Evolutionary conservation across 2,113 vertebrate species (phyloP).

Genomic region (Campylomormyrus tamandua): DNA sequence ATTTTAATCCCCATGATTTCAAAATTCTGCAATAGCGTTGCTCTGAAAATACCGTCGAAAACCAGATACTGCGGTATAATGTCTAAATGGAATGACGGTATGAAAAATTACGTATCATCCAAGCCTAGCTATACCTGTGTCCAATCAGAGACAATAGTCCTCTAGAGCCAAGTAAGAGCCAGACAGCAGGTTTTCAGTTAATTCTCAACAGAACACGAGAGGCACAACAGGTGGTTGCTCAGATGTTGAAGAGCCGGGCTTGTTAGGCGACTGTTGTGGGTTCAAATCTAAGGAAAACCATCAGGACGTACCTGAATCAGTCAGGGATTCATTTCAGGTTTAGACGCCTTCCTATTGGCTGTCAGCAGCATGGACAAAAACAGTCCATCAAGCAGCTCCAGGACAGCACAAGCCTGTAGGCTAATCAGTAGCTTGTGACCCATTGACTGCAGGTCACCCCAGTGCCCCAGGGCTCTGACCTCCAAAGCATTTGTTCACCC

Average conservation of each 20-base stretch:
- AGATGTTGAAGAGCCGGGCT: not conserved
- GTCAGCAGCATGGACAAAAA: not conserved
- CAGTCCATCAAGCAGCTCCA: not conserved
- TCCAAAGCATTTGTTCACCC: not conserved
- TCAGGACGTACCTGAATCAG: not conserved
- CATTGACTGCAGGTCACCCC: not conserved
- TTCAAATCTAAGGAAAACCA: not conserved
- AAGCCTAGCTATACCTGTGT: not conserved
- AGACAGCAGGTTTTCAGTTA: not conserved
- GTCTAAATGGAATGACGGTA: not conserved
- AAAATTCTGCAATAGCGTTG: not conserved
- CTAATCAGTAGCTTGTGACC: not conserved
- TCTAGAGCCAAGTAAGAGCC: not conserved
- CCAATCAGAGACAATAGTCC: not conserved
- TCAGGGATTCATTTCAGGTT: not conserved
- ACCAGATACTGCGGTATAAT: not conserved
- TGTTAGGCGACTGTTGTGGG: not conserved
- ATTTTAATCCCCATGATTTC: not conserved
- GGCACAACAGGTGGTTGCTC: not conserved
- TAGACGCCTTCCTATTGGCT: not conserved
- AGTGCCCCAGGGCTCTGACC: constrained; percentile 7
- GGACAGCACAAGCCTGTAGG: not conserved
- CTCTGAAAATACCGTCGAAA: not conserved
- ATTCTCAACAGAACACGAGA: not conserved
- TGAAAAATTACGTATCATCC: not conserved